phyloP scores from a whole-genome alignment of 2,888 invertebrate species.

The Lycia hirtaria region DNA sequence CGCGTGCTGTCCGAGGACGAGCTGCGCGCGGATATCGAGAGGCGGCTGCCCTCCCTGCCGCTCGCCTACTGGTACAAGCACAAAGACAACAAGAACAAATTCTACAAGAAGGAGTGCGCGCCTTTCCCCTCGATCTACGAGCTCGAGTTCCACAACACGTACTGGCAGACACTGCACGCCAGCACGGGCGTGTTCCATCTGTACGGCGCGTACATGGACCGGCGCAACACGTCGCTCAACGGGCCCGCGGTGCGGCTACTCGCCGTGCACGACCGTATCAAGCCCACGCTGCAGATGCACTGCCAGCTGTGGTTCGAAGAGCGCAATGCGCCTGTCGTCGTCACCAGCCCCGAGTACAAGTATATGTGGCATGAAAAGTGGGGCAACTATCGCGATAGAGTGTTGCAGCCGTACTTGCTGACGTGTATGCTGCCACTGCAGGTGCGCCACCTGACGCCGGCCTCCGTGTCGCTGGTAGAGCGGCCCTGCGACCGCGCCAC shows the following conservation, averaged over 20 bases:
- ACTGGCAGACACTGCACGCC: constrained; percentile 95
- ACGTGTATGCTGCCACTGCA: constrained; percentile 94
- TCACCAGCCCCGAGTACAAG: constrained; percentile 94
- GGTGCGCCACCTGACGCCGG: constrained; percentile 90
- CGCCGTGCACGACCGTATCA: constrained; percentile 95
- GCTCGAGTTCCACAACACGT: constrained; percentile 96
- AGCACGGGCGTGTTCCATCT: constrained; percentile 95
- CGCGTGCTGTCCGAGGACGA: constrained; percentile 88
- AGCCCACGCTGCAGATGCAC: constrained; percentile 92
- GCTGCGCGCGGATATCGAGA: constrained; percentile 91
- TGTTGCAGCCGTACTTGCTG: constrained; percentile 95
- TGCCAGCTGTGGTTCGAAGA: constrained; percentile 97
- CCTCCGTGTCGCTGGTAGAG: constrained; percentile 94
- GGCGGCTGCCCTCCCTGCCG: constrained; percentile 92
- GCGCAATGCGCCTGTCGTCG: constrained; percentile 91
- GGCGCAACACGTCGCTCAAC: constrained; percentile 90
- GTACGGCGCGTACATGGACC: constrained; percentile 95
- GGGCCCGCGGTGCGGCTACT: constrained; percentile 94
- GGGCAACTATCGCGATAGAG: constrained; percentile 96
- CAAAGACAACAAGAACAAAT: constrained; percentile 90
- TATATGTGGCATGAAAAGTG: constrained; percentile 97
- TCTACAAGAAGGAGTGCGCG: constrained; percentile 89
- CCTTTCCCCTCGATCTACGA: constrained; percentile 95
- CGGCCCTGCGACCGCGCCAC: constrained; percentile 93
- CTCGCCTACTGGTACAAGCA: constrained; percentile 94